Base-by-base conservation (phyloP, 2,888 invertebrate genomes). In the Poecilus cupreus region DNA sequence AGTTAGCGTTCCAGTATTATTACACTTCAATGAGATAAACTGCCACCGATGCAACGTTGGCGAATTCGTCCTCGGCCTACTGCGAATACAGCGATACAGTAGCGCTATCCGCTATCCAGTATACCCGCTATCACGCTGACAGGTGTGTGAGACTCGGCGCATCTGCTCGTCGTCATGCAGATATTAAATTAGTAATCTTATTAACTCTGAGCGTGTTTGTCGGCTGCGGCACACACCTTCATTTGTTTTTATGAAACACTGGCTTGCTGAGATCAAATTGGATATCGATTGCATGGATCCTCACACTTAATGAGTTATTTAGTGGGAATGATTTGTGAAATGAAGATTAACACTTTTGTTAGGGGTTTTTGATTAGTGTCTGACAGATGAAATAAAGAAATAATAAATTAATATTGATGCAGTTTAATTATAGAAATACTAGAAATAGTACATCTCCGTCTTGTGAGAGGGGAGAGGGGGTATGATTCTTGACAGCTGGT, bases 141-240 rank as follows among this genome's bases (percentile, higher is more conserved):
- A 78, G 78, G 70, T 79, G 79, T 16, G 16, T 51, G 79, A 10
- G 79, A 20, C 11, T 64, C 16, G n/a, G 20, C 68, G n/a, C 79
- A 79, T 79, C 70, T 68, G 70, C 79, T 57, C 64, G 51, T 57
- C 64, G 51, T 79, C 54, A 76, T 76, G 70, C 51, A 49, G 79
- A 79, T 79, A 79, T 79, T 79, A 79, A 79, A 79, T 79, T 79
- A 79, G 49, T 68, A 49, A 79, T 79, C 79, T 79, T 79, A 68
- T 79, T 79, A 77, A 68, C 64, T 37, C 16, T 5, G 10, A 32
- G 1, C 60, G 32, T 68, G 64, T 68, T 68, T 68, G 64, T 68
- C 64, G 64, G 64, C 51, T 8, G 51, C 64, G 6, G 10, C 22
- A 4, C 26, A 60, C 37, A 68, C 64, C 64, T 68, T 18, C 64